phyloP scores from a whole-genome alignment of 2,888 invertebrate genomes.

The Zele albiditarsus region DNA sequence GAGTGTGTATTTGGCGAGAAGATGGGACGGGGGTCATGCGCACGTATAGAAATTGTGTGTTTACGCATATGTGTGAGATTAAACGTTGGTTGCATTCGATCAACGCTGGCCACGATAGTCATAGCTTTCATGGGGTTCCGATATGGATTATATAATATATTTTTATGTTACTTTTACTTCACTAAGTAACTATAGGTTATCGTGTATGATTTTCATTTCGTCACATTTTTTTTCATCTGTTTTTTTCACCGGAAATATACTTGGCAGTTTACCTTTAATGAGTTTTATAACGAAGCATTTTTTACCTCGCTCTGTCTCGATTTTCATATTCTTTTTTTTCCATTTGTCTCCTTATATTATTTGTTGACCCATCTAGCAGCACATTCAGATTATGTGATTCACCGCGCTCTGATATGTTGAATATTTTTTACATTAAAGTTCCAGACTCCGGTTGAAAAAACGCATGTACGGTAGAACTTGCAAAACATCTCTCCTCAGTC shows the following conservation, averaged over 20 bases:
- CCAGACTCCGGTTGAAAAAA: conserved; percentile 60
- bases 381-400: conserved; percentile 43
- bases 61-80: conserved; percentile 45
- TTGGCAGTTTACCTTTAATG: conserved; percentile 72
- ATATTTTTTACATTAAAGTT: conserved; percentile 57
- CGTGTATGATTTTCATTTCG: conserved; percentile 45
- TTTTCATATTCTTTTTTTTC: conserved; percentile 39
- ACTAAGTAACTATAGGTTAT: conserved; percentile 57
- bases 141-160: conserved; percentile 61
- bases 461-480: conserved; percentile 63
- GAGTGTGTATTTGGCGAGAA: too few relatives aligned
- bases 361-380: conserved; percentile 20
- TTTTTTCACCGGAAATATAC: conserved; percentile 70
- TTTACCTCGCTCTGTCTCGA: conserved; percentile 53
- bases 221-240: conserved; percentile 59
- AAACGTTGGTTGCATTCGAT: conserved; percentile 66
- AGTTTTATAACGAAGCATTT: conserved; percentile 70
- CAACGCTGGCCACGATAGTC: conserved; percentile 69
- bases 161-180: conserved; percentile 53
- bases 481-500: conserved; percentile 63
- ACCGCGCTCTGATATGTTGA: conserved; percentile 58
- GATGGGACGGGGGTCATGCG: too few relatives aligned
- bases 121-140: conserved; percentile 65
- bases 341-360: conserved; percentile 41
- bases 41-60: too few relatives aligned